Conservation (phyloP, 2,888 invertebrate species). For the Cephalotes varians region DNA sequence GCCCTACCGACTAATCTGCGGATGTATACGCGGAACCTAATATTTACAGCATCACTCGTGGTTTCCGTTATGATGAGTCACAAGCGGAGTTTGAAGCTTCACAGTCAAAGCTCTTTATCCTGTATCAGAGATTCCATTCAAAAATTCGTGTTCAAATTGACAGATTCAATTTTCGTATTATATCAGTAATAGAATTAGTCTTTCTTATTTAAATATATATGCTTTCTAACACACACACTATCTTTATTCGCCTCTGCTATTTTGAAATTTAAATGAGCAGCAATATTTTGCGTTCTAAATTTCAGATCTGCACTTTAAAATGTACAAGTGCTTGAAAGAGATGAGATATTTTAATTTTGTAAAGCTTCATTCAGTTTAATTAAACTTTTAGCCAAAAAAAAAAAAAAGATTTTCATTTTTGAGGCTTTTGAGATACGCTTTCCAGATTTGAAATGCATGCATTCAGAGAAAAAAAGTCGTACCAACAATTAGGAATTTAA, state of each 20-base stretch:
- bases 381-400: neutral
- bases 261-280: conserved; percentile 2
- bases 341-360: conserved; percentile 3
- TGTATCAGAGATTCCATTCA: neutral
- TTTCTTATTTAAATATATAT: neutral
- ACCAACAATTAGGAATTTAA: too few relatives aligned
- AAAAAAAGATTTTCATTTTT: neutral
- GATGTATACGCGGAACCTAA: neutral
- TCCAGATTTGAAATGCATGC: too few relatives aligned
- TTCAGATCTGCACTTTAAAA: neutral
- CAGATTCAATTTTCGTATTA: neutral
- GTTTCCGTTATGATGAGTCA: conserved; percentile 1
- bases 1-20: neutral
- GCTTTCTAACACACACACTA: neutral
- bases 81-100: neutral
- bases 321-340: neutral
- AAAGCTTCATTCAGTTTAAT: neutral
- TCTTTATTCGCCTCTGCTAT: neutral
- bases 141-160: neutral
- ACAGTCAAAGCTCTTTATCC: neutral
- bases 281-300: neutral
- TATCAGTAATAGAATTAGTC: neutral
- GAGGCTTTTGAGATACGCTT: neutral
- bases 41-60: conserved; percentile 24
- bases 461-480: too few relatives aligned